Evolutionary conservation across 2,797 vertebrate genomes (phyloP).

Genomic region (Spatula clypeata): DNA sequence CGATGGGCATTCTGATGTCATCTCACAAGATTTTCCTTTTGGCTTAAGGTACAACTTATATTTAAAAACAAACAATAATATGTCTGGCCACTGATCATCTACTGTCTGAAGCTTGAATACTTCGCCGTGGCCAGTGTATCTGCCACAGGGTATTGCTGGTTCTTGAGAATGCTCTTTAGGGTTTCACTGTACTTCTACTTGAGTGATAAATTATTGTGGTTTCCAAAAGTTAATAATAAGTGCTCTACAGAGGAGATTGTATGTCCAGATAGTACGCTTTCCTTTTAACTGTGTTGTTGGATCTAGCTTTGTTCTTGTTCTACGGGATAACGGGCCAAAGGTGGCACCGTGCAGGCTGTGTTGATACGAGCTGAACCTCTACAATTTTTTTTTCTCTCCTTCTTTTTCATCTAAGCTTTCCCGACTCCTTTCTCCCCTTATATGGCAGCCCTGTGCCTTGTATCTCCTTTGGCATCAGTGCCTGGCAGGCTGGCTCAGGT

Average conservation of each 20-base stretch:
- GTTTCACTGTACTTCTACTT: conserved; percentile 18
- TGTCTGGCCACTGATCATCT: neutral
- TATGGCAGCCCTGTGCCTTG: conserved; percentile 41
- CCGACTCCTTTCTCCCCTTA: neutral
- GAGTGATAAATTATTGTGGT: neutral
- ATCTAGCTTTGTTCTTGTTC: neutral
- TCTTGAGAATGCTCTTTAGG: neutral
- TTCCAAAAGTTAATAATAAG: conserved; percentile 33
- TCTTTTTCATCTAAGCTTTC: neutral
- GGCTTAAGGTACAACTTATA: neutral
- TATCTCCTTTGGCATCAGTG: neutral
- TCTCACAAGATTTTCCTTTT: neutral
- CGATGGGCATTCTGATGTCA: neutral
- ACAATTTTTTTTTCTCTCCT: neutral
- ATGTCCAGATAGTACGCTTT: conserved; percentile 25
- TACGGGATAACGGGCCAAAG: neutral
- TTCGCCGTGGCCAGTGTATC: neutral
- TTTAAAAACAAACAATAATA: neutral
- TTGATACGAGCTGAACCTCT: neutral
- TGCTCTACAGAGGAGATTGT: neutral
- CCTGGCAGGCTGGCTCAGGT: neutral
- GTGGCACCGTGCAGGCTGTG: neutral
- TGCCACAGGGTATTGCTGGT: conserved; percentile 7
- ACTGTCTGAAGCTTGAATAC: neutral
- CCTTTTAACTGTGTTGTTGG: conserved; percentile 46